phyloP scores from a whole-genome alignment of 2,888 invertebrate genomes.

The Exocentrus adspersus region DNA sequence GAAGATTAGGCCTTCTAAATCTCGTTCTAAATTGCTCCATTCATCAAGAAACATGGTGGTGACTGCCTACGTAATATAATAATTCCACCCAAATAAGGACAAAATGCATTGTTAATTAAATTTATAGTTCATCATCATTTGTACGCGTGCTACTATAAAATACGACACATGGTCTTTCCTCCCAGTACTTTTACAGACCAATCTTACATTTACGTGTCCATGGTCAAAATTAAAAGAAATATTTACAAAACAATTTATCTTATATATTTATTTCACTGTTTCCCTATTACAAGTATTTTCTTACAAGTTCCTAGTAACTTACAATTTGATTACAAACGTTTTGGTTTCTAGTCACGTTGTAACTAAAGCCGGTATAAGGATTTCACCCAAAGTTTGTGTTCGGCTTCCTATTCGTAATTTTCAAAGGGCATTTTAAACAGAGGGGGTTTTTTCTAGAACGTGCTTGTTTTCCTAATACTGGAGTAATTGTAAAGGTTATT shows the following conservation, averaged over 20 bases:
- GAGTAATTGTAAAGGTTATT: too few species aligned
- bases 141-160: too few species aligned
- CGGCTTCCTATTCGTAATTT: slow-evolving; percentile 27
- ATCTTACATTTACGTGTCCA: too few species aligned
- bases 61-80: neutral
- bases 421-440: slow-evolving; percentile 28
- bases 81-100: neutral
- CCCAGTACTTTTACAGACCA: too few species aligned
- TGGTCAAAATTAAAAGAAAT: too few species aligned
- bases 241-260: neutral
- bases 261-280: neutral
- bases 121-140: slow-evolving; percentile 1
- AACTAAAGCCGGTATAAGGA: slow-evolving; percentile 35
- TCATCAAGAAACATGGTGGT: neutral
- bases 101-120: neutral
- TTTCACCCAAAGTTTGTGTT: slow-evolving; percentile 30
- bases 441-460: slow-evolving; percentile 16
- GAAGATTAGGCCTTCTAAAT: neutral
- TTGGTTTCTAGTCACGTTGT: slow-evolving; percentile 34
- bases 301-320: slow-evolving; percentile 19
- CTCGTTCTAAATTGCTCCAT: neutral
- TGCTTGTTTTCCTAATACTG: slow-evolving; percentile 22
- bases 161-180: too few species aligned
- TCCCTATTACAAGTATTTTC: slow-evolving; percentile 12
- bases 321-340: slow-evolving; percentile 23